phyloP scores from a whole-genome alignment of 2,797 vertebrate species.

The Girardinus metallicus region DNA sequence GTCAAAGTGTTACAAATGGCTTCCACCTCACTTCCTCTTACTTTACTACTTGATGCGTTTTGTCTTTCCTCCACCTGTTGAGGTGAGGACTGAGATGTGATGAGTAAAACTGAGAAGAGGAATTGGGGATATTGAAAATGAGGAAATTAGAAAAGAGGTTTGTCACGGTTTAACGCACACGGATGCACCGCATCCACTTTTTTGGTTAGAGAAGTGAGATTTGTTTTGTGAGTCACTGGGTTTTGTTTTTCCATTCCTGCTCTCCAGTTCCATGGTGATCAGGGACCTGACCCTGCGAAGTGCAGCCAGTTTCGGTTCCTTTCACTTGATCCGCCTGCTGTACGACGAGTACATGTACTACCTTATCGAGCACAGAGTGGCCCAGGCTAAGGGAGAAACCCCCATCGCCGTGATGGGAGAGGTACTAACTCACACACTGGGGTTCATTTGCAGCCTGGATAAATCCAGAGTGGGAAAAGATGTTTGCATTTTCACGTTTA shows the following conservation, averaged over 20 bases:
- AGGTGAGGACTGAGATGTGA: neutral
- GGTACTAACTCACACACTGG: conserved; percentile 70
- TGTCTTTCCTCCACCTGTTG: neutral
- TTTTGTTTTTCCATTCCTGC: conserved; percentile 12
- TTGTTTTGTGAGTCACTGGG: neutral
- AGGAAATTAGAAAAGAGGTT: neutral
- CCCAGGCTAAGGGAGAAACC: conserved; percentile 92
- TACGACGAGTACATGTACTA: conserved; percentile 98
- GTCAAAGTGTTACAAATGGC: neutral
- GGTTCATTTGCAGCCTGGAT: neutral
- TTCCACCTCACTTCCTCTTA: neutral
- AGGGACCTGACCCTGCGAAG: conserved; percentile 92
- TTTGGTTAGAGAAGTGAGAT: conserved; percentile 6
- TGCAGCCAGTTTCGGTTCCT: conserved; percentile 93
- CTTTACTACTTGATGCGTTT: neutral
- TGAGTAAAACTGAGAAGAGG: neutral
- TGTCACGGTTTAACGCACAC: neutral
- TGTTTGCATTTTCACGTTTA: neutral
- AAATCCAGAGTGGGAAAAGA: neutral
- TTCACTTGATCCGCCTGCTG: conserved; percentile 92
- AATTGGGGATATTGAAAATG: neutral
- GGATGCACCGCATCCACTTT: conserved; percentile 14
- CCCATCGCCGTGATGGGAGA: conserved; percentile 96
- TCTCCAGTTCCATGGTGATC: conserved; percentile 92
- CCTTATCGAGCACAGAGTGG: conserved; percentile 93